Base-by-base conservation (phyloP, 2,888 invertebrate genomes). In the Julus scandinavius region DNA sequence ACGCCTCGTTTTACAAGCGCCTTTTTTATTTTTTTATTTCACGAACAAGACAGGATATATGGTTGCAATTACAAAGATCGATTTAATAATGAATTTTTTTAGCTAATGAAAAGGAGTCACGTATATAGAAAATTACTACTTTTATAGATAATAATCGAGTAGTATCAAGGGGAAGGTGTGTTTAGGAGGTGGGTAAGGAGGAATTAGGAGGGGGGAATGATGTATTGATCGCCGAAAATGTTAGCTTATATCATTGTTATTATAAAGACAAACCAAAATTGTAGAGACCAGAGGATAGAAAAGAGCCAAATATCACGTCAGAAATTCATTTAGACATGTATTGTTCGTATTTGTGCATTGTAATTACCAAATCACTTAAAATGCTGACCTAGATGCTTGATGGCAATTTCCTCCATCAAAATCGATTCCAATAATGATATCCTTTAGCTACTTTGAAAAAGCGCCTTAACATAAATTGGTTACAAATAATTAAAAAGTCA, bases 21-120 rank as follows among this genome's bases (percentile, higher is more conserved):
- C 5, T 4, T 58, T 58, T 58, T 29, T 29, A 29, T 29, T 29
- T 58, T 58, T 58, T 4, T 1, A 58, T 58, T 58, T 58, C 58
- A 58, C 4, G n/a, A 58, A 58, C 58, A 58, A 58, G 58, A 58
- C 58, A 58, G 58, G 58, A 58, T n/a, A 17, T 58, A 58, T 7
- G n/a, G 58, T n/a, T 58, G 58, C 58, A 58, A 58, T 58, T 58
- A 58, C 58, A n/a, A n/a, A n/a, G 58, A 58, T 58, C 58, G 58
- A 58, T 58, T 58, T 58, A 58, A 17, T 58, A 58, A 58, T 58
- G 58, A 58, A n/a, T 58, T 58, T 58, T 58, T 58, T 58, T 17
- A 58, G 58, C n/a, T 58, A 58, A 58, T 58, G 58, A 58, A 58
- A 58, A 58, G 58, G 58, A 58, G 58, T 58, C 58, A 58, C 58